Evolutionary conservation across 2,113 vertebrate species (phyloP).

Genomic region (Dicrurus megarhynchus): DNA sequence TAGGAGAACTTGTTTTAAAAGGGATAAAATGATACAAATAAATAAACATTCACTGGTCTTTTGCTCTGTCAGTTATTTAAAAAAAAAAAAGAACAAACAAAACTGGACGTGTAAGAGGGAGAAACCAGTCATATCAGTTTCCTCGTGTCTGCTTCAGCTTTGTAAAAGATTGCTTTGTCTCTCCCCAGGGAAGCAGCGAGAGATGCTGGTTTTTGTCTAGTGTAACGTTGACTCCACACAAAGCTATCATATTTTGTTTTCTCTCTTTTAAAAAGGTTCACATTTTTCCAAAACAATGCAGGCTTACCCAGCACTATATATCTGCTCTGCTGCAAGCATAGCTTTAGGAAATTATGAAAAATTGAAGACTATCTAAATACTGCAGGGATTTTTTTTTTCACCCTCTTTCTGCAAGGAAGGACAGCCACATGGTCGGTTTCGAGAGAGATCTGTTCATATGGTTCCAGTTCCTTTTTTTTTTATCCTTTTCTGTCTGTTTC

Average conservation of each 20-base stretch:
- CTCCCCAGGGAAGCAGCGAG: conserved; percentile 16
- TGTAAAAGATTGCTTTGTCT: conserved; percentile 10
- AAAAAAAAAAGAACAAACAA: neutral
- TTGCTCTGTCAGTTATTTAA: conserved; percentile 18
- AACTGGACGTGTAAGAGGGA: neutral
- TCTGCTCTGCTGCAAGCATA: conserved; percentile 44
- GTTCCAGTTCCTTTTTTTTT: neutral
- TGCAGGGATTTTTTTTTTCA: neutral
- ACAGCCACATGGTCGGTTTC: neutral
- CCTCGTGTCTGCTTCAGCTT: neutral
- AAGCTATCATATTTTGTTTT: neutral
- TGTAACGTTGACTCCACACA: conserved; percentile 39
- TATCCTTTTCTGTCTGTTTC: neutral
- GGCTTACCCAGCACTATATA: conserved; percentile 54
- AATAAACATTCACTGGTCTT: conserved; percentile 32
- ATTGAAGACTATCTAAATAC: conserved; percentile 48
- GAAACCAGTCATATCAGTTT: conserved; percentile 16
- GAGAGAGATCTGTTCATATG: neutral
- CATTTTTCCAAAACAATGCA: conserved; percentile 52
- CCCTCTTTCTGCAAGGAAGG: neutral
- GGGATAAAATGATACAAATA: neutral
- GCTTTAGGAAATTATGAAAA: conserved; percentile 66
- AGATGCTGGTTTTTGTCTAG: conserved; percentile 42
- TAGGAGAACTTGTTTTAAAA: neutral
- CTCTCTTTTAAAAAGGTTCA: conserved; percentile 50